Evolutionary conservation across 2,113 vertebrate species (phyloP), one percentile per base, ranked within the genome.

Genomic region (Pteropus alecto): DNA sequence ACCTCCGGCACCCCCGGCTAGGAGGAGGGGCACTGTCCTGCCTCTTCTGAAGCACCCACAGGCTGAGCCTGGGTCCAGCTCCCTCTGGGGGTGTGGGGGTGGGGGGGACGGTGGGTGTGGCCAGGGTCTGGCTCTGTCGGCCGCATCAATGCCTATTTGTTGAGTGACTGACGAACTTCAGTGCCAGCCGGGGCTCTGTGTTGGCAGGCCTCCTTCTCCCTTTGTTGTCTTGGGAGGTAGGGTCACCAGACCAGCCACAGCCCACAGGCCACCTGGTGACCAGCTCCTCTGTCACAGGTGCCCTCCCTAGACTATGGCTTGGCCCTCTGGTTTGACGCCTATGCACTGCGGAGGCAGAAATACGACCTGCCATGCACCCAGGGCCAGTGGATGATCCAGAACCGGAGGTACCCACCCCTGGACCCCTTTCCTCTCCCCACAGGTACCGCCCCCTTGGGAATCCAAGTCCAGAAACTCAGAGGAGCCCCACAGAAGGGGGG

Each of bases 371-470:
- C 97, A 1, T 99, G 99, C 46, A 99, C 98, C 7, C 99, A 99
- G 97, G 99, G 99, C 79, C 99, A 99, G 98, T 99, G 99, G 99
- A 97, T 98, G 51, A 98, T 99, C 90, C 99, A 99, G 98, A 99
- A 99, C 96, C 98, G 99, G 97, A 99, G 99, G 99, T 99, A 93
- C 68, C 22, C 0, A 1, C 22, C 14, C 54, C 6, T 10, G 0
- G n/a, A 0, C 2, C 3, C 51, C 43, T 11, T 30, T 10, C 14
- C 33, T 60, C 46, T 41, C 61, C 63, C 67, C 24, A 26, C 3
- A 21, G 77, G 24, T 0, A 6, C 6, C 51, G 51, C 15, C 30
- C 33, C 28, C 56, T 3, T 3, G 26, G 74, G 41, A 85, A n/a
- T 26, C 24, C 30, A 10, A 16, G 74, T 21, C 87, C 21, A 0